phyloP scores from a whole-genome alignment of 2,113 vertebrate species.

The Oenanthe melanoleuca region DNA sequence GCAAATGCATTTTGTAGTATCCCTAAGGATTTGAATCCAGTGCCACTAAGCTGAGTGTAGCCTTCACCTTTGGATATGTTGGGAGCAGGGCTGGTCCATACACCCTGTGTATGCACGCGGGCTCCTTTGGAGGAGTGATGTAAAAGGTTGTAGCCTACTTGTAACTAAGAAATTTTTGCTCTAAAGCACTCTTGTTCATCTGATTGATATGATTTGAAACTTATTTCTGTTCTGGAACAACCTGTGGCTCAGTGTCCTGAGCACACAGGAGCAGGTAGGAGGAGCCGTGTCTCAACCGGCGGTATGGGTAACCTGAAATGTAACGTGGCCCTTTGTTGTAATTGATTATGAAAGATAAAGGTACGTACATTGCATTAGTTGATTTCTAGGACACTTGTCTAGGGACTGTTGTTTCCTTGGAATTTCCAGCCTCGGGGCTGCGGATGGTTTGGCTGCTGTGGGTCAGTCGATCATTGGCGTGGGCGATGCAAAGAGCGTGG shows the following conservation, averaged over 20 bases:
- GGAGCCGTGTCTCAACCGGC: neutral
- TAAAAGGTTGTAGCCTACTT: neutral
- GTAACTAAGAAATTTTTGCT: constrained; percentile 52
- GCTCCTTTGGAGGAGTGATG: neutral
- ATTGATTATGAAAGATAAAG: neutral
- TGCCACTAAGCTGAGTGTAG: neutral
- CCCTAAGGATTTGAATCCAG: neutral
- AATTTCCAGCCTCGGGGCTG: constrained; percentile 11
- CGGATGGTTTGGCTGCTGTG: neutral
- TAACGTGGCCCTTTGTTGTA: neutral
- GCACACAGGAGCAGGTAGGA: neutral
- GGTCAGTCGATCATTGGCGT: neutral
- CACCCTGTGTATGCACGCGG: neutral
- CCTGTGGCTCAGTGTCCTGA: neutral
- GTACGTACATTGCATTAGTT: neutral
- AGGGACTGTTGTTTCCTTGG: neutral
- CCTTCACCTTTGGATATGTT: neutral
- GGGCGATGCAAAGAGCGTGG: neutral
- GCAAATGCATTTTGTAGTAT: constrained; percentile 43
- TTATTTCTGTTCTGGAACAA: constrained; percentile 21
- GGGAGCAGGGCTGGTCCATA: neutral
- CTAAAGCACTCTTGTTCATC: constrained; percentile 23
- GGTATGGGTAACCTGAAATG: neutral
- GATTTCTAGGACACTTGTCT: constrained; percentile 16
- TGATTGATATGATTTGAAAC: constrained; percentile 37